phyloP scores from a whole-genome alignment of 2,113 vertebrate genomes.

The Mystacornis crossleyi region DNA sequence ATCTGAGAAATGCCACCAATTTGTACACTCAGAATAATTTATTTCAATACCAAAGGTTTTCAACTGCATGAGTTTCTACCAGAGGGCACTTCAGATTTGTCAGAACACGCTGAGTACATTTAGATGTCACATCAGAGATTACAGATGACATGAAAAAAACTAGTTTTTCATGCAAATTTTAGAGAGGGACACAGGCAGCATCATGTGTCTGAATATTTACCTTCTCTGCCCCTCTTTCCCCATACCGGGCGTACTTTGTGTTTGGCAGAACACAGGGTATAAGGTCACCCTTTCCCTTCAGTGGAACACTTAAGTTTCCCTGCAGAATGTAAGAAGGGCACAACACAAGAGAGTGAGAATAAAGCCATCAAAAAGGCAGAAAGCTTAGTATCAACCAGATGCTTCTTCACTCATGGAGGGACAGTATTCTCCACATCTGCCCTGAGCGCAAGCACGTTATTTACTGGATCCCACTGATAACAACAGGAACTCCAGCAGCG shows the following conservation, averaged over 20 bases:
- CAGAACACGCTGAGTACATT: neutral
- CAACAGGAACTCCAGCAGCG: neutral
- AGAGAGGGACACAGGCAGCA: neutral
- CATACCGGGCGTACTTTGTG: neutral
- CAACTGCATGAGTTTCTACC: neutral
- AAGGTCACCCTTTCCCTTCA: neutral
- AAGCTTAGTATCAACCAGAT: neutral
- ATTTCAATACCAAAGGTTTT: neutral
- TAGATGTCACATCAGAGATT: neutral
- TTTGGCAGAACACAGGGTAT: neutral
- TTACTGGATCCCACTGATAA: neutral
- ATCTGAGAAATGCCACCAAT: neutral
- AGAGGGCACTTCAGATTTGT: neutral
- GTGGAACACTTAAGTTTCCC: neutral
- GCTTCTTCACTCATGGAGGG: neutral
- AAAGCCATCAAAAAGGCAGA: neutral
- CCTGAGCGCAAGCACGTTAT: neutral
- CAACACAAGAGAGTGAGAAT: neutral
- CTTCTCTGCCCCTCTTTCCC: neutral
- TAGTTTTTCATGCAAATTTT: neutral
- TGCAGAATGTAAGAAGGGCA: neutral
- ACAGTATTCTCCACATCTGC: neutral
- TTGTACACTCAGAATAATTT: neutral
- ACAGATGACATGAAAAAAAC: neutral
- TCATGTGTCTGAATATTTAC: neutral